Evolutionary conservation across 2,113 vertebrate species (phyloP), one percentile per base, ranked within the genome.

Genomic region (Toxotes chatareus): DNA sequence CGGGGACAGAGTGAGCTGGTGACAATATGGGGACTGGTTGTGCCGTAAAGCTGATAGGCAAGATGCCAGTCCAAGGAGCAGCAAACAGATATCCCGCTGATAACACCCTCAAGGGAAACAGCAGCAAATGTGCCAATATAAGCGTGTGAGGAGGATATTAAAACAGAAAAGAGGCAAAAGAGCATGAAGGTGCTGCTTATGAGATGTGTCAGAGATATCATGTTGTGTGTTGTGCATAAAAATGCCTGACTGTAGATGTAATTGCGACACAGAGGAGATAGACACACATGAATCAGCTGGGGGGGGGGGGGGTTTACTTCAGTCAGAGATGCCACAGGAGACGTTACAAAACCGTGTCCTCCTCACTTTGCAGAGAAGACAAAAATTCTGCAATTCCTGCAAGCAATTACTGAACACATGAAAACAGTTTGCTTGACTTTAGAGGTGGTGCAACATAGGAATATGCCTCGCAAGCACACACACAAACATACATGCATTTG

Each of bases 41-140:
- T 82, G 73, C 70, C 23, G 27, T 78, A 60, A 57, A 85, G 79
- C 84, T 80, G 92, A 93, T 87, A 90, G 89, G 88, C 84, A 44
- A 59, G 70, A 84, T 13, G 77, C 87, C 88, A 87, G 81, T 47
- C 70, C 42, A 42, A 34, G 65, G 13, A 80, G 76, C 69, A 84
- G 67, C 77, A 73, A 72, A 85, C 71, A 83, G 87, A 93, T 85
- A 91, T 32, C 65, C 57, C 10, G 10, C 82, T 83, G 86, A 91
- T 88, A 89, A 82, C 49, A 49, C 47, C 68, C 83, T 67, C 42
- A 62, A 42, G 73, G 59, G 79, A 85, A 89, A 84, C 75, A 76
- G 62, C 46, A 51, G 57, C 34, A 73, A 82, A 80, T 62, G 57
- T 71, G 67, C 80, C 72, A 82, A 56, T 44, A 47, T 16, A 32